phyloP scores from a whole-genome alignment of 1,140 invertebrate species.

The Cardiocondyla obscurior region DNA sequence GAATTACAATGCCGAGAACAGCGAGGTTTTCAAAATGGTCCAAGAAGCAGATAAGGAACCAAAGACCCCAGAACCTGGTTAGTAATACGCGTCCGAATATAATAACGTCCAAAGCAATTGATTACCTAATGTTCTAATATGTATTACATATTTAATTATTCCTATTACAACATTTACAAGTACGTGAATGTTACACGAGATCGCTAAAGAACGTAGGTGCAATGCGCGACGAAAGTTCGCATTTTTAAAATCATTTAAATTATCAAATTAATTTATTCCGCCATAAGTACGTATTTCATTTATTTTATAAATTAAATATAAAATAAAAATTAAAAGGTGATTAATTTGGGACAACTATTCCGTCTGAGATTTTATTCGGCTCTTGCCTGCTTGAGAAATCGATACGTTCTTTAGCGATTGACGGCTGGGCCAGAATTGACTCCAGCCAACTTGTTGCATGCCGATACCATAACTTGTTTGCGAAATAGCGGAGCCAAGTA shows the following conservation, averaged over 20 bases:
- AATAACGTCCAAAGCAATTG: not conserved
- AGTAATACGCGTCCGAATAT: conserved; percentile 62
- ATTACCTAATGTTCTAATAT: not conserved
- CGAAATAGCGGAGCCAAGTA: conserved; percentile 79
- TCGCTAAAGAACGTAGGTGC: not conserved
- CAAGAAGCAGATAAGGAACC: conserved; percentile 95
- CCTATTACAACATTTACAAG: not conserved
- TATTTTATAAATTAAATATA: too few species aligned
- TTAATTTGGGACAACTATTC: not conserved
- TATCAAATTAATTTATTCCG: too few species aligned
- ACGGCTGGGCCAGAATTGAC: conserved; percentile 40
- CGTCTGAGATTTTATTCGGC: not conserved
- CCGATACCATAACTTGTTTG: conserved; percentile 71
- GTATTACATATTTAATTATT: conserved; percentile 1
- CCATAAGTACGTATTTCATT: too few species aligned
- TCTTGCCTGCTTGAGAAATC: not conserved
- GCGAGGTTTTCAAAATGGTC: conserved; percentile 96
- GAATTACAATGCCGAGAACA: conserved; percentile 93
- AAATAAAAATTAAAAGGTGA: not conserved
- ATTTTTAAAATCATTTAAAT: conserved; percentile 1
- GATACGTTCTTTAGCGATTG: conserved; percentile 54
- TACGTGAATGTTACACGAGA: not conserved
- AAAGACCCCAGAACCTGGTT: conserved; percentile 89
- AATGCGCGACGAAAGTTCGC: not conserved
- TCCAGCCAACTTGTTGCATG: conserved; percentile 60